A percentile compares a stretch with the other conserved stretches of the same genome.
phyloP scores from a whole-genome alignment of 2,113 vertebrate genomes.

The Festucalex cinctus region DNA sequence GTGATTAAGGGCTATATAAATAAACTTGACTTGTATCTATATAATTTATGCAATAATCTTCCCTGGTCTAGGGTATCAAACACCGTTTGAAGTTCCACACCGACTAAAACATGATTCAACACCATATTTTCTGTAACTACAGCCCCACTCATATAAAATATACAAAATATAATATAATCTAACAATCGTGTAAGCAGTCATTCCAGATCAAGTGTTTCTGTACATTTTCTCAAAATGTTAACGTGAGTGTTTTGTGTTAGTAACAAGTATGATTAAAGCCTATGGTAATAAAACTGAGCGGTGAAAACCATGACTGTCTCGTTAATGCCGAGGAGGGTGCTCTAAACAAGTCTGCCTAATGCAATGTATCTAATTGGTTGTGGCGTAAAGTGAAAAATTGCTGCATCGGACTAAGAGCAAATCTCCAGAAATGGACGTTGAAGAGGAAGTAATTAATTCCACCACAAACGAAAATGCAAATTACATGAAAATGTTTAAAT shows the following conservation, averaged over 20 bases:
- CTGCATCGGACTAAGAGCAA: constrained; percentile 74
- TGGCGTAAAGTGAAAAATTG: constrained; percentile 92
- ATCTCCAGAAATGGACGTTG: constrained; percentile 56
- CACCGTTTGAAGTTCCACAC: no score
- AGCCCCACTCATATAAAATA: no score
- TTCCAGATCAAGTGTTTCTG: neutral
- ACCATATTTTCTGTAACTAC: no score
- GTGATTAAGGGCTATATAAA: no score
- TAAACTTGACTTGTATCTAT: no score
- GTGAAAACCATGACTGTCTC: constrained; percentile 77
- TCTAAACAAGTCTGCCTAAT: constrained; percentile 85
- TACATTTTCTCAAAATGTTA: neutral
- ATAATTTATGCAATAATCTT: no score
- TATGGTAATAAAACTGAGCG: neutral
- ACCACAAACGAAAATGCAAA: constrained; percentile 7
- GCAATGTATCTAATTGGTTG: constrained; percentile 95
- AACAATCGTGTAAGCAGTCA: neutral
- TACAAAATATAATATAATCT: neutral
- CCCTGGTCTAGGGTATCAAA: no score
- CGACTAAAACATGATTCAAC: no score
- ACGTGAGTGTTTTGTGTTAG: neutral
- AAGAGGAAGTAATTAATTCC: constrained; percentile 55
- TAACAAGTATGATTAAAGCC: neutral
- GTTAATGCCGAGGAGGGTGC: constrained; percentile 81
- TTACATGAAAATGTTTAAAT: neutral